Percentiles rank a stretch among this genome's conserved stretches.
phyloP scores from a whole-genome alignment of 2,797 vertebrate genomes.

The Hyperoplus immaculatus region DNA sequence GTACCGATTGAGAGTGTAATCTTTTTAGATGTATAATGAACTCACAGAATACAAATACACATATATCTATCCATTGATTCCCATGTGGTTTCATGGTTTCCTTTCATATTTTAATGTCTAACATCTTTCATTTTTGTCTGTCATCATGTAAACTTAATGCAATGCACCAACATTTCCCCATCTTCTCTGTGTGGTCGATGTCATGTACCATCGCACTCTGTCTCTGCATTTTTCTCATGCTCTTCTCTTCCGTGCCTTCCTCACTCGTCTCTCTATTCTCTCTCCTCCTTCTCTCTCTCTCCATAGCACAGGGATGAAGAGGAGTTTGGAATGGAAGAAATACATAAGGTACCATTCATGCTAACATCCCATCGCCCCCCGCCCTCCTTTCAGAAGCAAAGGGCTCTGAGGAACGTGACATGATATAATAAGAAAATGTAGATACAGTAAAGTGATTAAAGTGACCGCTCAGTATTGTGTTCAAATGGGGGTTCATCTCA shows the following conservation, averaged over 20 bases:
- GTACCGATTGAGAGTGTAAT: slow-evolving; percentile 69
- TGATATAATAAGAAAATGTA: background rate
- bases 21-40: background rate
- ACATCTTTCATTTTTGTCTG: slow-evolving; percentile 21
- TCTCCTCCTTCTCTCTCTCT: slow-evolving; percentile 72
- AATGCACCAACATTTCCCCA: slow-evolving; percentile 52
- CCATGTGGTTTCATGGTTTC: slow-evolving; percentile 37
- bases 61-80: slow-evolving; percentile 23
- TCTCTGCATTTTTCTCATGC: slow-evolving; percentile 58
- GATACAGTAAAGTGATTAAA: slow-evolving; percentile 18
- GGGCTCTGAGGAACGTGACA: background rate
- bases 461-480: slow-evolving; percentile 15
- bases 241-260: slow-evolving; percentile 49
- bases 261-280: slow-evolving; percentile 72
- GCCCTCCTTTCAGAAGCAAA: slow-evolving; percentile 44
- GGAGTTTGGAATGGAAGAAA: slow-evolving; percentile 87
- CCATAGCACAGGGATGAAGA: slow-evolving; percentile 86
- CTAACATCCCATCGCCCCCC: slow-evolving; percentile 52
- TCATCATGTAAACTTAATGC: slow-evolving; percentile 30
- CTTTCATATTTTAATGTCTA: slow-evolving; percentile 47
- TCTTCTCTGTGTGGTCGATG: slow-evolving; percentile 46
- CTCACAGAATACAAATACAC: background rate
- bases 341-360: slow-evolving; percentile 85
- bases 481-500: slow-evolving; percentile 27
- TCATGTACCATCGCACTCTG: slow-evolving; percentile 34